Evolutionary conservation across 2,888 invertebrate species (phyloP).

Genomic region (Octonoba sinensis): DNA sequence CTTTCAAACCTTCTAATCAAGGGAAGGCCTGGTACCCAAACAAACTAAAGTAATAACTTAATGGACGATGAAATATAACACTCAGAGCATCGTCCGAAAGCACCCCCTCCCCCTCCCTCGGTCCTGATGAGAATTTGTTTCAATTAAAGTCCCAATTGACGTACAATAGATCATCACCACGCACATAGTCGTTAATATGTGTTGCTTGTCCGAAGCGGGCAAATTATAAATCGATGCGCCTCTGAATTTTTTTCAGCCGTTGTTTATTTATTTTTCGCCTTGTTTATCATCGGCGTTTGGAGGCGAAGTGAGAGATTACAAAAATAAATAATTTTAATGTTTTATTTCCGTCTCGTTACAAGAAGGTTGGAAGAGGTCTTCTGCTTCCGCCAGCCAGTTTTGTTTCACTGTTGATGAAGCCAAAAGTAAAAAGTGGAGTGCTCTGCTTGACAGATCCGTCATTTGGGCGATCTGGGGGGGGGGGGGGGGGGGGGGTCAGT

Average conservation of each 20-base stretch:
- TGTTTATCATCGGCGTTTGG: no score
- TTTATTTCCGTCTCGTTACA: no score
- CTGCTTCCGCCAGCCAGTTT: no score
- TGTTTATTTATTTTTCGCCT: no score
- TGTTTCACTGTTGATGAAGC: no score
- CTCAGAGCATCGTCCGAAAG: conserved; percentile 14
- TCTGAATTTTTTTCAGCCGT: neutral
- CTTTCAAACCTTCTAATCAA: conserved; percentile 61
- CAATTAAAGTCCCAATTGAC: conserved; percentile 63
- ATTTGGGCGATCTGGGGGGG: no score
- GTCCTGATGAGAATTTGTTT: conserved; percentile 64
- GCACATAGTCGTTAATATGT: conserved; percentile 55
- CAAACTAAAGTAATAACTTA: conserved; percentile 61
- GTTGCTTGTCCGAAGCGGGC: conserved; percentile 57
- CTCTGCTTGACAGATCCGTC: no score
- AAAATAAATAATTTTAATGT: no score
- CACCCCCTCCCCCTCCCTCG: neutral
- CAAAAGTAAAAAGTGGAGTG: no score
- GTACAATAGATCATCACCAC: conserved; percentile 55
- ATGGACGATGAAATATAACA: conserved; percentile 63
- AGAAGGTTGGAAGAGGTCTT: no score
- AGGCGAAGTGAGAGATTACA: no score
- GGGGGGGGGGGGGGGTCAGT: no score
- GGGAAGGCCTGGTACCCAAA: conserved; percentile 34
- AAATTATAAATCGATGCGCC: conserved; percentile 61